Evolutionary conservation across 2,797 vertebrate species (phyloP), one percentile per base, ranked within the genome.

Genomic region (Hypotaenidia okinawae): DNA sequence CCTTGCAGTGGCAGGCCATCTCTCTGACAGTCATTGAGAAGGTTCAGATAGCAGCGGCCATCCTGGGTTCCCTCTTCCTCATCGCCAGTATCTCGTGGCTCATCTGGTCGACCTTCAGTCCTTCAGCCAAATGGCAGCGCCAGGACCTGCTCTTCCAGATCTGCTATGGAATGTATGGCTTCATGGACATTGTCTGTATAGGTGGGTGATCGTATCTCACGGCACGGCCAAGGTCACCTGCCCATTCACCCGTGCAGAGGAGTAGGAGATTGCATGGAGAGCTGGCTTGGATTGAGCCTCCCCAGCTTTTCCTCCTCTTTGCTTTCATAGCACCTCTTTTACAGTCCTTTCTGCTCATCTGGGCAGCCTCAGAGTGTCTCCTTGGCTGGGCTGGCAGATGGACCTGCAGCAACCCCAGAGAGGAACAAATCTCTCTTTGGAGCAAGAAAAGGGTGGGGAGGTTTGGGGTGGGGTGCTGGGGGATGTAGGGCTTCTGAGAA

Each of bases 111-210:
- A 99, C 99, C 58, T 99, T 99, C 97, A 99, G 99, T 97, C 99
- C 99, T 22, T 99, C 99, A 0, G 99, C 99, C 79, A 99, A 99
- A 93, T 99, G 99, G 99, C 99, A 99, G 95, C 98, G 99, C 67
- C 99, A 99, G 97, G 99, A 99, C 97, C 98, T 99, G 97, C 99
- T 99, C 94, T 99, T 99, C 98, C 99, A 99, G 99, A 99, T 99
- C 98, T 99, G 99, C 98, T 99, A 99, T 16, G 99, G 99, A 97
- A 99, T 99, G 99, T 99, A 99, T 0, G 99, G 99, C 98, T 99
- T 99, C 98, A 99, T 99, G 99, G 99, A 99, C 68, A 98, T 99
- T 93, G 99, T 99, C 97, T 99, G 99, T 98, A 99, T 99, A 93
- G 99, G 99, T 99, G 97, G 98, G 99, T 98, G 91, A 88, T 78